These are phyloP conservation scores for Zosterops hypoxanthus DNA, from an alignment of 2,113 vertebrate species.

Conservation along the genomic window DNA sequence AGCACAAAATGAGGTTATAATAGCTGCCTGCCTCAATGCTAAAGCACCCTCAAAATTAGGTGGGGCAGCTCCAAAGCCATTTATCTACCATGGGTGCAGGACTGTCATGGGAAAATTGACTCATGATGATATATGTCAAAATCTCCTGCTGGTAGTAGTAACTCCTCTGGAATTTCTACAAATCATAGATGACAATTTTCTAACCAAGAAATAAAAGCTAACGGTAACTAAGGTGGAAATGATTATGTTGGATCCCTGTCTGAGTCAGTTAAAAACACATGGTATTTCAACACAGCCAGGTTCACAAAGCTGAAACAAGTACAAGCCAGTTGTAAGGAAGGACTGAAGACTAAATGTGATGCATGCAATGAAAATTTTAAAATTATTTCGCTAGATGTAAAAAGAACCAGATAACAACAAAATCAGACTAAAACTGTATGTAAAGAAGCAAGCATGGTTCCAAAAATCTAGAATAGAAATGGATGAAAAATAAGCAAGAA, in stretches of 20 bases:
- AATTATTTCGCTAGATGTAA: not conserved
- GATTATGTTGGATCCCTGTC: constrained; percentile 5
- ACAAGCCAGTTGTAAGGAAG: not conserved
- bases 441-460: not conserved
- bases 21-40: not conserved
- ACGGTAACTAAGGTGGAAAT: not conserved
- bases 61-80: not conserved
- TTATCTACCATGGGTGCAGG: not conserved
- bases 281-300: not conserved
- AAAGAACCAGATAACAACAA: not conserved
- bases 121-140: not conserved
- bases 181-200: constrained; percentile 29
- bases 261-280: constrained; percentile 11
- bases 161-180: constrained; percentile 27
- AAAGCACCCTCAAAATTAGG: not conserved
- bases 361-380: not conserved
- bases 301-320: not conserved
- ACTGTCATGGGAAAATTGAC: not conserved
- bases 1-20: not conserved
- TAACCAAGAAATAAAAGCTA: constrained; percentile 17
- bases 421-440: not conserved
- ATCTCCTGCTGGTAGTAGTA: not conserved
- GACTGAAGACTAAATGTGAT: not conserved
- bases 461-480: not conserved
- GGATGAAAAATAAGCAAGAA: not conserved